Percentiles rank a stretch among this genome's conserved stretches.
These are phyloP conservation scores for Cactoblastis cactorum DNA, from an alignment of 2,888 invertebrate genomes.

Conservation along the genomic window DNA sequence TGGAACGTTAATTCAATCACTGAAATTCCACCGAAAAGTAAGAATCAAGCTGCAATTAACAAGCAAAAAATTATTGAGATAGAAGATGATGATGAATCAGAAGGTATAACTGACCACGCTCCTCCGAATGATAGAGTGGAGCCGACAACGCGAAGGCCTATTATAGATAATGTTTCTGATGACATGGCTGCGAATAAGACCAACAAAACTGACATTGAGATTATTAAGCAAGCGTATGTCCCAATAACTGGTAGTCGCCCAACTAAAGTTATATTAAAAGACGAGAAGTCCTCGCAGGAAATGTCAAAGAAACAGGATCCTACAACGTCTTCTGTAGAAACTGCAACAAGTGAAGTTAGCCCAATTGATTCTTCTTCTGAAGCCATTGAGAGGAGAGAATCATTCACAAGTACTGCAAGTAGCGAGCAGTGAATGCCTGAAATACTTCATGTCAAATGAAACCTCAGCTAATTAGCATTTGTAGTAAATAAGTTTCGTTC, in stretches of 20 bases:
- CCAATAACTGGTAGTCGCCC: conserved; percentile 60
- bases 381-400: conserved; percentile 23
- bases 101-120: conserved; percentile 56
- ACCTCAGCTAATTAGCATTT: conserved; percentile 70
- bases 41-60: conserved; percentile 34
- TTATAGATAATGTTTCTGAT: conserved; percentile 68
- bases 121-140: conserved; percentile 62
- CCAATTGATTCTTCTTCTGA: conserved; percentile 21
- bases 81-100: conserved; percentile 61
- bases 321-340: conserved; percentile 30
- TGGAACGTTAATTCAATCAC: conserved; percentile 69
- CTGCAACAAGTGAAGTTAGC: conserved; percentile 26
- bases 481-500: conserved; percentile 70
- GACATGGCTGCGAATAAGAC: conserved; percentile 41
- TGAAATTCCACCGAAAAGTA: conserved; percentile 57
- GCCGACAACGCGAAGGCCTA: conserved; percentile 61
- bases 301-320: conserved; percentile 22
- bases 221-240: conserved; percentile 62
- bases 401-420: conserved; percentile 29
- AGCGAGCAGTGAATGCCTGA: conserved; percentile 35
- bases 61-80: conserved; percentile 62
- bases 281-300: conserved; percentile 33
- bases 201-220: conserved; percentile 62
- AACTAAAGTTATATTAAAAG: conserved; percentile 62
- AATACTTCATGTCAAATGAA: conserved; percentile 35